Percentiles rank a stretch among this genome's conserved stretches.
Conservation (phyloP, 2,888 invertebrate species). For the Melanostoma scalare region DNA sequence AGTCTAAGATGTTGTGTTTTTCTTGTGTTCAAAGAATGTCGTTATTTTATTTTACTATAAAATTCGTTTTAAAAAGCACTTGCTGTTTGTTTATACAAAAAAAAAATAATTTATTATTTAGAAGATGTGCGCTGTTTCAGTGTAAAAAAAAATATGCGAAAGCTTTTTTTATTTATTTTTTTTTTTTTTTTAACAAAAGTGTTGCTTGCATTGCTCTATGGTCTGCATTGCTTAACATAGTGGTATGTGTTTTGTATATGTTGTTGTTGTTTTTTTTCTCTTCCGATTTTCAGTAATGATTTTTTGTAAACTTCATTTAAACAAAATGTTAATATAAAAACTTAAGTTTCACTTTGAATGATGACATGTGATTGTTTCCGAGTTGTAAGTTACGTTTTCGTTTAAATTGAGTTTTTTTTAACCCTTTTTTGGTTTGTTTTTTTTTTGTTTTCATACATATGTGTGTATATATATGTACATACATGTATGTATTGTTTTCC, state of each 20-base stretch:
- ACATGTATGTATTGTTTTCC: constrained; percentile 14
- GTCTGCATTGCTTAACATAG: constrained; percentile 39
- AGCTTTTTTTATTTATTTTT: background rate
- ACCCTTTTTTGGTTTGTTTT: constrained; percentile 1
- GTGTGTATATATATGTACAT: constrained; percentile 26
- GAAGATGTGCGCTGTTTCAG: constrained; percentile 23
- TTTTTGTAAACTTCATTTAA: background rate
- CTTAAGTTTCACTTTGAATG: constrained; percentile 56
- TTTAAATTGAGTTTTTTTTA: constrained; percentile 35
- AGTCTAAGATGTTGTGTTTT: background rate
- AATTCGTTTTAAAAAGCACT: constrained; percentile 1
- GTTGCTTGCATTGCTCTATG: constrained; percentile 63
- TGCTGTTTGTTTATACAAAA: constrained; percentile 10
- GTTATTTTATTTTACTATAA: background rate
- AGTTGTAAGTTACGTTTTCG: constrained; percentile 46
- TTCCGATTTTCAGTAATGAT: constrained; percentile 17
- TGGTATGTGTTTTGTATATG: constrained; percentile 30
- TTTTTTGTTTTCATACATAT: constrained; percentile 11
- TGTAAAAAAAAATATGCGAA: constrained; percentile 13
- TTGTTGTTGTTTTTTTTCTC: constrained; percentile 14
- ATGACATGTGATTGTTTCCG: constrained; percentile 54
- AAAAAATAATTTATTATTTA: constrained; percentile 1
- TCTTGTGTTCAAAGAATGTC: background rate
- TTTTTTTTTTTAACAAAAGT: constrained; percentile 6
- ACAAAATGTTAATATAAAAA: background rate